Base-by-base conservation (phyloP, 2,888 invertebrate genomes). In the Epistrophe eligans region DNA sequence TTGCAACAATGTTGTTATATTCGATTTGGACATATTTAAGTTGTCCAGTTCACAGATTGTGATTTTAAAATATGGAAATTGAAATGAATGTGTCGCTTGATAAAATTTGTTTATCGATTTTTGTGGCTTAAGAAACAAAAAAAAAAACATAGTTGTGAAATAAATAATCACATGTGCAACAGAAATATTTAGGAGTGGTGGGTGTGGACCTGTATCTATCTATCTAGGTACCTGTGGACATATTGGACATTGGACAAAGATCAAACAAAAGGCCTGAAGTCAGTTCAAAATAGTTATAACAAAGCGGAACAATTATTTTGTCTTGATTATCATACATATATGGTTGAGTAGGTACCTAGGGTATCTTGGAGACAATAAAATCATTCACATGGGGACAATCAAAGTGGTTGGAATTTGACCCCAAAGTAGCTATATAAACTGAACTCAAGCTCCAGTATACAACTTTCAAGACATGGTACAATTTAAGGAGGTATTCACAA, bases 51-150 rank as follows among this genome's bases (percentile, higher is more conserved):
- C 17, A 40, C 62, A 64, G 70, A 70, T 81, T 76, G 55, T 76
- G 76, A 70, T 45, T 57, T 60, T 70, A 70, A 81, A 81, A 70
- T 81, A 81, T 81, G 80, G 74, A 81, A 70, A 76, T 70, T 81
- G 74, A 76, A 62, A 70, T 48, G 52, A 17, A 58, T 64, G 70
- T 74, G 70, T 74, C 67, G 45, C 24, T 62, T 45, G 28, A 40
- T 38, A 55, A 50, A 74, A 62, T 74, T 62, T 48, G 67, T 58
- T 60, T 74, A 79, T 62, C 28, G 40, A 57, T 67, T 50, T 73
- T 73, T 48, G n/a, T 58, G 48, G 48, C 57, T 60, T 48, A 10
- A 38, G 11, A 24, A 4, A 43, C 6, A 45, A 24, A 24, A 24
- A 24, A 24, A 24, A 24, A 32, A 58, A 17, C 17, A 58, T 24